Evolutionary conservation across 2,888 invertebrate species (phyloP).

Genomic region (Leucophenga maculata): DNA sequence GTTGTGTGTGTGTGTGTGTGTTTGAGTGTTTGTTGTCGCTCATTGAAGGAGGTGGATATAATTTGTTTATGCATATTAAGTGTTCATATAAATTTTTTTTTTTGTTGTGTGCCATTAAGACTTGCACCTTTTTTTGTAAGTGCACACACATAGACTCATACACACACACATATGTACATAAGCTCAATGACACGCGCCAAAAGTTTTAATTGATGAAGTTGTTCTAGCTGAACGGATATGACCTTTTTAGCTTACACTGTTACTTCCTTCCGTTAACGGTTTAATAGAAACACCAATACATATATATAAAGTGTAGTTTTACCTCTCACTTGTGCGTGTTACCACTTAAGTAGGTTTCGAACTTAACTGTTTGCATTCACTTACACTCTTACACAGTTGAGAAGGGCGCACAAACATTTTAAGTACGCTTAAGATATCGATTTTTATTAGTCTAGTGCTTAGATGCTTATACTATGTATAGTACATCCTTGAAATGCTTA

Average conservation of each 20-base stretch:
- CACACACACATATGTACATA: slow-evolving; percentile 7
- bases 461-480: neutral
- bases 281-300: neutral
- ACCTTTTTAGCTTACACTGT: slow-evolving; percentile 63
- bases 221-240: slow-evolving; percentile 51
- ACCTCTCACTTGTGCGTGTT: neutral
- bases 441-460: neutral
- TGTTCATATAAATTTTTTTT: slow-evolving; percentile 30
- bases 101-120: slow-evolving; percentile 24
- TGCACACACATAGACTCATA: slow-evolving; percentile 17
- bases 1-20: neutral
- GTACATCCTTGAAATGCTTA: neutral
- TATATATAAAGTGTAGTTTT: neutral
- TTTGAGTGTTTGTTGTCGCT: neutral
- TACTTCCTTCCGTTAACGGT: slow-evolving; percentile 59
- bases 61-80: neutral
- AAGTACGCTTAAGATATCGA: neutral
- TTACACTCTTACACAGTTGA: neutral
- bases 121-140: neutral
- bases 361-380: slow-evolving; percentile 1
- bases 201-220: slow-evolving; percentile 13
- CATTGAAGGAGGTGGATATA: too few relatives aligned
- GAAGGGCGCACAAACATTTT: neutral
- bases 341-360: too few relatives aligned
- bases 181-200: neutral